Evolutionary conservation across 1,140 invertebrate species (phyloP).

Genomic region (Spodoptera frugiperda): DNA sequence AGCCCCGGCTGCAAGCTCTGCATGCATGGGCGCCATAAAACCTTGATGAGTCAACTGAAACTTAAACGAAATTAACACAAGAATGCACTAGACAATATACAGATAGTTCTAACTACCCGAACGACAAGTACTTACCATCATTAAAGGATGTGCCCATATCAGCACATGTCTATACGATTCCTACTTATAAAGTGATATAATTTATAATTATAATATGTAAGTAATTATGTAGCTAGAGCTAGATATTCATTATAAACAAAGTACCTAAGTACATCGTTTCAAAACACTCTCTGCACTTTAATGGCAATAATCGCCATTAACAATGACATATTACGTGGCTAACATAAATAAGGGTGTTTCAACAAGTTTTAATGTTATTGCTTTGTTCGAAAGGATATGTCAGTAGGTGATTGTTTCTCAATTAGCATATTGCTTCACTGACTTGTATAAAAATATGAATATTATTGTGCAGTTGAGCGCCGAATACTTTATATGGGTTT

Average conservation of each 20-base stretch:
- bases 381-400: slow-evolving; percentile 42
- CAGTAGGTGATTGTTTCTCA: slow-evolving; percentile 64
- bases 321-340: slow-evolving; percentile 17
- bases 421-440: slow-evolving; percentile 68
- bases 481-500: slow-evolving; percentile 82
- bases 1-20: not conserved
- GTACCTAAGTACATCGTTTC: not conserved
- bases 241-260: not conserved
- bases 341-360: slow-evolving; percentile 50
- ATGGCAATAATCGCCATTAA: slow-evolving; percentile 24
- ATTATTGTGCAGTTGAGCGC: slow-evolving; percentile 69
- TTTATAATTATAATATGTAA: not conserved
- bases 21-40: not conserved
- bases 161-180: slow-evolving; percentile 7
- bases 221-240: too few species aligned
- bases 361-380: slow-evolving; percentile 20
- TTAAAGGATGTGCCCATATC: slow-evolving; percentile 25
- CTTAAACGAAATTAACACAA: slow-evolving; percentile 6
- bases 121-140: not conserved
- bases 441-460: slow-evolving; percentile 77
- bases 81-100: slow-evolving; percentile 29
- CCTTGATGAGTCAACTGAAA: not conserved
- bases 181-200: not conserved
- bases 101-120: slow-evolving; percentile 1
- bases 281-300: slow-evolving; percentile 35